Conservation (phyloP, 2,888 invertebrate genomes). For the Anthrax anthrax region DNA sequence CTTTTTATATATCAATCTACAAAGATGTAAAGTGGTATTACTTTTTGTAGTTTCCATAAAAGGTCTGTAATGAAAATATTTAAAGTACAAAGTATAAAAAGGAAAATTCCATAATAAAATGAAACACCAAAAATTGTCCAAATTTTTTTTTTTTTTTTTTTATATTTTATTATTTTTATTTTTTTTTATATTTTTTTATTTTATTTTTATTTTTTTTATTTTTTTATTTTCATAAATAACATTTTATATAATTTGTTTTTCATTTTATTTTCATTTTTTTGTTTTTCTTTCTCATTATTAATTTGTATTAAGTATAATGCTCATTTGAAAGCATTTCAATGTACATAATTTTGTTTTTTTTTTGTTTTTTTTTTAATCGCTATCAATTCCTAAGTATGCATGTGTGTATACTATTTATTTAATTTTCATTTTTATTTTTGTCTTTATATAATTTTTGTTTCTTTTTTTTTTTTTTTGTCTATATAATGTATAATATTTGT, state of each 20-base stretch:
- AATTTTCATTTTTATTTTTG: constrained; percentile 4
- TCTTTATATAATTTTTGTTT: not conserved
- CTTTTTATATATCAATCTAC: no score
- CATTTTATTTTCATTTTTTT: not conserved
- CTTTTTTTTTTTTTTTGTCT: not conserved
- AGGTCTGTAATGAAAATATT: no score
- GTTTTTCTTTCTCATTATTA: not conserved
- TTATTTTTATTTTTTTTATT: constrained; percentile 5
- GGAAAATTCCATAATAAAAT: no score
- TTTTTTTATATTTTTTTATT: no score
- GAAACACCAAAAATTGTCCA: no score
- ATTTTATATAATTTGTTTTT: constrained; percentile 4
- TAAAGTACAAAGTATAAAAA: no score
- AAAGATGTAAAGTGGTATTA: no score
- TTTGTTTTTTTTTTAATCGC: constrained; percentile 3
- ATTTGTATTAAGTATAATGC: constrained; percentile 1
- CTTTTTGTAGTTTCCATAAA: no score
- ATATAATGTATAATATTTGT: not conserved
- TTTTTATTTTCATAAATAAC: constrained; percentile 7
- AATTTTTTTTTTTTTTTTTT: no score
- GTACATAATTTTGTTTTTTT: not conserved
- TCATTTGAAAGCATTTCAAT: no score
- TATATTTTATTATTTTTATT: no score
- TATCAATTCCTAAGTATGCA: constrained; percentile 10
- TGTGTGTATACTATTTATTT: no score